phyloP scores from a whole-genome alignment of 2,113 vertebrate species.

The Odobenus rosmarus region DNA sequence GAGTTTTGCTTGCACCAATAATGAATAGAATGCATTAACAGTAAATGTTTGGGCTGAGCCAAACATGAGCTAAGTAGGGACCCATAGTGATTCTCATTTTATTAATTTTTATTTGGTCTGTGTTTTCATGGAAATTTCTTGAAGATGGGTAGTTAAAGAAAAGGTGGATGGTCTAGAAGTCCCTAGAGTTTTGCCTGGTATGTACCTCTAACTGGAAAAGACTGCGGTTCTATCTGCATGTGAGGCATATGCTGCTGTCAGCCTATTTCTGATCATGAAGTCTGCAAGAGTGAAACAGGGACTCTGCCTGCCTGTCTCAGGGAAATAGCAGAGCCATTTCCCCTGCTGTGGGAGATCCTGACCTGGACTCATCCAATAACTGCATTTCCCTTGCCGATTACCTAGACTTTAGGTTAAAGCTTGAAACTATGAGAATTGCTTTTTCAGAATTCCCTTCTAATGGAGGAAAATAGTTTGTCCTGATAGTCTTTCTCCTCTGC shows the following conservation, averaged over 20 bases:
- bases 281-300: background rate
- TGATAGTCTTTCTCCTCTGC: background rate
- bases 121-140: background rate
- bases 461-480: background rate
- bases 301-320: background rate
- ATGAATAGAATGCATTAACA: background rate
- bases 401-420: slow-evolving; percentile 1
- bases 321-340: background rate
- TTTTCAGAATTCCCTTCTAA: slow-evolving; percentile 9
- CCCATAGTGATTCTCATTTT: background rate
- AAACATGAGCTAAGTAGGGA: background rate
- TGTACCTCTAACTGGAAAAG: background rate
- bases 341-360: background rate
- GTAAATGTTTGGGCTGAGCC: background rate
- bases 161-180: background rate
- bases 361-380: background rate
- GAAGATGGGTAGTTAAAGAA: background rate
- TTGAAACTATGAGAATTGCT: background rate
- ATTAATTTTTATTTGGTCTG: background rate
- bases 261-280: background rate
- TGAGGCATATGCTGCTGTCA: background rate
- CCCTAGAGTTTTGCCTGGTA: background rate
- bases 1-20: background rate
- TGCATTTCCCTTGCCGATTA: background rate
- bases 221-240: background rate